Conservation (phyloP, 2,797 vertebrate species). For the Phataginus tricuspis region DNA sequence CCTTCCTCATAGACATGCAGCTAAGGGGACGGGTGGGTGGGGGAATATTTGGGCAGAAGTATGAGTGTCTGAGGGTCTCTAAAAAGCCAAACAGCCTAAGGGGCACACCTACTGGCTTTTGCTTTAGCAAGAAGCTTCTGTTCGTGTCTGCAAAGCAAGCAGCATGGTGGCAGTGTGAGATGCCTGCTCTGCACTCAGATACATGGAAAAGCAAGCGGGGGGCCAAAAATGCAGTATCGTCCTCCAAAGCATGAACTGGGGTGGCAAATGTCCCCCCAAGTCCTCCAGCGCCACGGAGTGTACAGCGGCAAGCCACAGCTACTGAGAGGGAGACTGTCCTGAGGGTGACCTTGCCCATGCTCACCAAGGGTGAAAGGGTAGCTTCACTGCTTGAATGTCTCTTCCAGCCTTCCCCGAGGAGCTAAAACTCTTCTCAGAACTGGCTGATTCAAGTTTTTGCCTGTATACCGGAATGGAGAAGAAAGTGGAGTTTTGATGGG, state of each 20-base stretch:
- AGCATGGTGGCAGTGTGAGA: slow-evolving; percentile 56
- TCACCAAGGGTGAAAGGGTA: neutral
- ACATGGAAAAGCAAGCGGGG: slow-evolving; percentile 82
- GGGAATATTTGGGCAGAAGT: neutral
- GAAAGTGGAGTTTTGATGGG: neutral
- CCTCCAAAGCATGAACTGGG: slow-evolving; percentile 68
- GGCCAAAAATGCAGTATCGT: slow-evolving; percentile 85
- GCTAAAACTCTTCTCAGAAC: neutral
- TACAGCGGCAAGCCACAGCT: slow-evolving; percentile 43
- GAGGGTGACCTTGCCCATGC: neutral
- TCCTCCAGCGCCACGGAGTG: neutral
- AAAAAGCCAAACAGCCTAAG: neutral
- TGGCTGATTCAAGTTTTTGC: neutral
- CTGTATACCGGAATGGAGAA: neutral
- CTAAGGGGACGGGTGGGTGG: neutral
- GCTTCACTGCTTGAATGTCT: neutral
- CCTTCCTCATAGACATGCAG: neutral
- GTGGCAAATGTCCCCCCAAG: too few species aligned
- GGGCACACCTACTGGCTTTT: slow-evolving; percentile 39
- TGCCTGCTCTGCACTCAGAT: slow-evolving; percentile 80
- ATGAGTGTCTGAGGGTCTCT: slow-evolving; percentile 28
- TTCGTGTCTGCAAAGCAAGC: slow-evolving; percentile 85
- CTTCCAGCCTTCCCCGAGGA: neutral
- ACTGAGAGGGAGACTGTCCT: slow-evolving; percentile 5
- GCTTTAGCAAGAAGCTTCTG: slow-evolving; percentile 83